Conservation (phyloP, 2,113 vertebrate species). For the Chloropsis cyanopogon region DNA sequence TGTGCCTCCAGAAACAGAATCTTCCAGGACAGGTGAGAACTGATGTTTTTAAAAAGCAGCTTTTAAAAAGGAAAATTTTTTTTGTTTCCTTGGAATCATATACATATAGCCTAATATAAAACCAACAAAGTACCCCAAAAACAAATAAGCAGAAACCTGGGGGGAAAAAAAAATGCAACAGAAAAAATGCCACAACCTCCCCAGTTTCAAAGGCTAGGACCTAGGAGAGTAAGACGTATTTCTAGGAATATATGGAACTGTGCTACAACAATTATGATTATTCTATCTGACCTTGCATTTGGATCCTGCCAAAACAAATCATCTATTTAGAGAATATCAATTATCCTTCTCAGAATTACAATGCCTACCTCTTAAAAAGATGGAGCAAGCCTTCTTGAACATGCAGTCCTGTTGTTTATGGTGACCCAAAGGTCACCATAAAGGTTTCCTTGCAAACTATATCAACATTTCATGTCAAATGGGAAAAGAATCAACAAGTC, state of each 20-base stretch:
- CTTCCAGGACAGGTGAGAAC: slow-evolving; percentile 7
- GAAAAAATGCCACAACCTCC: accelerated
- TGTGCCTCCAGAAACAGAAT: neutral
- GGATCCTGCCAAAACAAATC: neutral
- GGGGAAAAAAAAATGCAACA: neutral
- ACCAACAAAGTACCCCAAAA: neutral
- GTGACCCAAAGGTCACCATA: neutral
- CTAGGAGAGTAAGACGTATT: neutral
- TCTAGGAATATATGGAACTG: neutral
- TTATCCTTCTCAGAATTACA: neutral
- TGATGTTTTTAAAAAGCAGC: neutral
- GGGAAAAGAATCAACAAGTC: neutral
- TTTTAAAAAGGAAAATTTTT: neutral
- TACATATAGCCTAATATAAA: neutral
- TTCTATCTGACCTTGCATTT: neutral
- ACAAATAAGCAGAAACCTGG: neutral
- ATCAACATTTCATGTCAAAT: neutral
- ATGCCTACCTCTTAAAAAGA: neutral
- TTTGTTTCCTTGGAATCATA: neutral
- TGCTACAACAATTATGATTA: neutral
- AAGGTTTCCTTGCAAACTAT: neutral
- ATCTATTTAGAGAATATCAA: neutral
- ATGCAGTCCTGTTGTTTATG: neutral
- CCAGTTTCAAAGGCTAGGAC: neutral
- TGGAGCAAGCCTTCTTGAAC: neutral